These are phyloP conservation scores for Dendrophyllia cribrosa DNA, from an alignment of 64 coral and sea anemone species.

Conservation along the genomic window DNA sequence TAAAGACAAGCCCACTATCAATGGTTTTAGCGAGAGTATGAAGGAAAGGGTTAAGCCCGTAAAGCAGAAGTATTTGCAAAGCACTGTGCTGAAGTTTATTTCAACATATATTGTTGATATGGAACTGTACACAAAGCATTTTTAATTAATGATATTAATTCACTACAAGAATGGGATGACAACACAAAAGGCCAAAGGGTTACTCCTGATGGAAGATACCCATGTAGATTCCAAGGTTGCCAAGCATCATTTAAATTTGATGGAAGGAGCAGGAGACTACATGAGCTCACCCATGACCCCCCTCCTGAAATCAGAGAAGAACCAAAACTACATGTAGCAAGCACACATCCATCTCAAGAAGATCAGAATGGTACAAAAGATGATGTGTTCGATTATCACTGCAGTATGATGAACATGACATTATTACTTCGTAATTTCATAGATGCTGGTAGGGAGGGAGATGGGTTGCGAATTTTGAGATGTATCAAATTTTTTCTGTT, in stretches of 20 bases:
- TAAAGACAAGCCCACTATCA: neutral
- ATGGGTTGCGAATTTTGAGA: too few relatives aligned
- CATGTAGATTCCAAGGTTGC: neutral
- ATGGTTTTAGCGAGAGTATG: neutral
- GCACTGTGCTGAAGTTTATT: neutral
- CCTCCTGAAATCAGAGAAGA: too few relatives aligned
- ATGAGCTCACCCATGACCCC: slow-evolving; percentile 8
- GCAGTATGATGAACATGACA: too few relatives aligned
- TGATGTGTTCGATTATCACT: too few relatives aligned
- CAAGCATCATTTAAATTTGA: neutral
- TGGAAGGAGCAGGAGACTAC: neutral
- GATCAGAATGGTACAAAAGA: too few relatives aligned
- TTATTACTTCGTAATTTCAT: too few relatives aligned
- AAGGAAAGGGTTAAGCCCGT: neutral
- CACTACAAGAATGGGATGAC: neutral
- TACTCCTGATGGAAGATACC: neutral
- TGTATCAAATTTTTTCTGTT: too few relatives aligned
- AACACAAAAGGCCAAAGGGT: neutral
- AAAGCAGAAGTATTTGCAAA: slow-evolving; percentile 1
- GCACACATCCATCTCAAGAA: too few relatives aligned
- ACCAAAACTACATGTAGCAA: too few relatives aligned
- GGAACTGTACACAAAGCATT: neutral
- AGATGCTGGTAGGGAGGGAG: too few relatives aligned
- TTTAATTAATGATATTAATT: neutral
- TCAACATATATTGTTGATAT: neutral